phyloP scores from a whole-genome alignment of 2,888 invertebrate genomes.

The Abscondita cerata region DNA sequence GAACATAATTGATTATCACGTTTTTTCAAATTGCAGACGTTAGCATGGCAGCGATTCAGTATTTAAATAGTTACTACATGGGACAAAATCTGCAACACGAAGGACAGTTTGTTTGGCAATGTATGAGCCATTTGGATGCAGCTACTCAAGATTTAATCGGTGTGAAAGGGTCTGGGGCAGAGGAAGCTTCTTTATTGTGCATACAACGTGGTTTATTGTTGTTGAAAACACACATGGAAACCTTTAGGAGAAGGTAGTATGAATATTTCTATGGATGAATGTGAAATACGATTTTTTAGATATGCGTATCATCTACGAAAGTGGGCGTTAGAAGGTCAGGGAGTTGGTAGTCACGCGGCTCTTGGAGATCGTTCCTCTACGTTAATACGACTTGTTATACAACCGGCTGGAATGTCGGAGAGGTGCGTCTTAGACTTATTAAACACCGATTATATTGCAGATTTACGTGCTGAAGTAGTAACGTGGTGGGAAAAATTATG shows the following conservation, averaged over 20 bases:
- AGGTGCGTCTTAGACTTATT: constrained; percentile 83
- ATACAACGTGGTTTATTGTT: constrained; percentile 89
- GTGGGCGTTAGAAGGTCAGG: constrained; percentile 85
- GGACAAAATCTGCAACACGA: constrained; percentile 90
- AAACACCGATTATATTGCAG: constrained; percentile 88
- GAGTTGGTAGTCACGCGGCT: constrained; percentile 78
- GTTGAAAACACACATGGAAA: constrained; percentile 91
- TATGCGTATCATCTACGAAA: constrained; percentile 89
- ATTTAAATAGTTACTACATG: constrained; percentile 93
- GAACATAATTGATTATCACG: neutral
- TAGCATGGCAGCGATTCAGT: constrained; percentile 93
- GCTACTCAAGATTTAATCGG: constrained; percentile 75
- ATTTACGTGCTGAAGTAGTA: constrained; percentile 92
- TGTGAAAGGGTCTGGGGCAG: constrained; percentile 59
- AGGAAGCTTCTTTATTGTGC: constrained; percentile 84
- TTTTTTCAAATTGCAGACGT: constrained; percentile 68
- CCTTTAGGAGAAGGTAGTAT: constrained; percentile 70
- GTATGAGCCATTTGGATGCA: constrained; percentile 89
- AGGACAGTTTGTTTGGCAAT: constrained; percentile 90
- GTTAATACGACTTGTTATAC: constrained; percentile 79
- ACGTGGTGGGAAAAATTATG: constrained; percentile 86
- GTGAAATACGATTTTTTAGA: constrained; percentile 51
- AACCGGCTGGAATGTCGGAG: constrained; percentile 88
- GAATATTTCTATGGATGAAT: too few relatives aligned
- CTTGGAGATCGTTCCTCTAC: constrained; percentile 67